phyloP scores from a whole-genome alignment of 2,797 vertebrate species.

The Prionace glauca region DNA sequence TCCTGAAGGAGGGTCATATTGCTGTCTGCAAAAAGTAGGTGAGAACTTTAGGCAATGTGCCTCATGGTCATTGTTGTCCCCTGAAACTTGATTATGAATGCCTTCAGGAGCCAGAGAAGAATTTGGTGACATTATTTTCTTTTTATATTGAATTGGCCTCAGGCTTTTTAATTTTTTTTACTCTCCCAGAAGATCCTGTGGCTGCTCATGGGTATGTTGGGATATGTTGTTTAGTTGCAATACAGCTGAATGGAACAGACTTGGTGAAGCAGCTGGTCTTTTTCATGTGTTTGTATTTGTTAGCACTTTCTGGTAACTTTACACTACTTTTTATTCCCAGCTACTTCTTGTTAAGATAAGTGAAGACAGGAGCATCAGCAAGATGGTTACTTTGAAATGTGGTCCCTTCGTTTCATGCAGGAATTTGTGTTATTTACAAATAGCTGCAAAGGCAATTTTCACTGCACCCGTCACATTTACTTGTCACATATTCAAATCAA shows the following conservation, averaged over 20 bases:
- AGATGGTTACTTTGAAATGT: neutral
- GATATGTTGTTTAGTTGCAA: neutral
- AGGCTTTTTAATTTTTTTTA: neutral
- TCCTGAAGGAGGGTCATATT: neutral
- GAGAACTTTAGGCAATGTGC: neutral
- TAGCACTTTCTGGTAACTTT: neutral
- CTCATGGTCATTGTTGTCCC: neutral
- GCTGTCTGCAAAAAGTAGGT: neutral
- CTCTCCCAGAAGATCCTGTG: neutral
- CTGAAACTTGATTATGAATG: neutral
- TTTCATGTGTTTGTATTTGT: neutral
- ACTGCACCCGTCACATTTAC: slow-evolving; percentile 1
- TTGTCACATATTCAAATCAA: neutral
- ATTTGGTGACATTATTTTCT: neutral
- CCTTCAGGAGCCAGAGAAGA: neutral
- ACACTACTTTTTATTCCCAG: neutral
- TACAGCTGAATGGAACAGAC: neutral
- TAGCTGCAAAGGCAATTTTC: neutral
- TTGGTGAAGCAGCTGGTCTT: neutral
- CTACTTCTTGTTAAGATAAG: neutral
- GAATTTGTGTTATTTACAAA: neutral
- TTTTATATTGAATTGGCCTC: neutral
- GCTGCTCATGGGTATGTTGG: neutral
- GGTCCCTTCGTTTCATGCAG: neutral
- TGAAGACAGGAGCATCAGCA: neutral